Conservation (phyloP, 2,888 invertebrate species). For the Drosophila greeni region DNA sequence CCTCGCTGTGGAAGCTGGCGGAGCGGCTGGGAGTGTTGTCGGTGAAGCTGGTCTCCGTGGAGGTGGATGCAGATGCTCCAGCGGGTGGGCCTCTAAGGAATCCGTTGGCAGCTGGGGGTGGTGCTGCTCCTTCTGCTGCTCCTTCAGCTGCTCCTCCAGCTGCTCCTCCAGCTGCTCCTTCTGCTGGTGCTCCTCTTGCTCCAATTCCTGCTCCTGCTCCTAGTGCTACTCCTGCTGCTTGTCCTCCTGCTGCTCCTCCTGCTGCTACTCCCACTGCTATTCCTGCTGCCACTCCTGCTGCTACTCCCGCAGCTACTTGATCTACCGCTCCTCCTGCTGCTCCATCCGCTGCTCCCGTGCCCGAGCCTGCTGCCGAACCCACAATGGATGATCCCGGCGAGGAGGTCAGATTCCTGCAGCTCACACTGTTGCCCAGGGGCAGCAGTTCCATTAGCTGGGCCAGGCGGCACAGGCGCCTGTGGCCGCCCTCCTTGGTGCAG, state of each 20-base stretch:
- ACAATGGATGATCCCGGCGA: slow-evolving; percentile 42
- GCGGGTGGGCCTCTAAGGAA: neutral
- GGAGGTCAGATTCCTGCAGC: slow-evolving; percentile 32
- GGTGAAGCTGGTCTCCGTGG: slow-evolving; percentile 19
- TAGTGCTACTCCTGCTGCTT: neutral
- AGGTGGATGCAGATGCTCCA: slow-evolving; percentile 18
- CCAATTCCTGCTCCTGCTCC: neutral
- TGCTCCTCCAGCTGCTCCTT: neutral
- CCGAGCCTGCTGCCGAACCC: slow-evolving; percentile 13
- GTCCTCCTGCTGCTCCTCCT: neutral
- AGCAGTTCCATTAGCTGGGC: slow-evolving; percentile 64
- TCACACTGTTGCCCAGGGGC: slow-evolving; percentile 46
- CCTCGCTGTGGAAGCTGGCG: slow-evolving; percentile 70
- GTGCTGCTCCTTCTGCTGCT: neutral
- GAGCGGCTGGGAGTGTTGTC: slow-evolving; percentile 50
- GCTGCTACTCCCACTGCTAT: too few relatives aligned
- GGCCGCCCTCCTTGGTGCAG: neutral
- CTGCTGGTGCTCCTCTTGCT: neutral
- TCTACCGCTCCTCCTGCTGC: neutral
- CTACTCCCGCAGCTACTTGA: neutral
- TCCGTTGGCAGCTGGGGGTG: too few relatives aligned
- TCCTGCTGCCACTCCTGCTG: neutral
- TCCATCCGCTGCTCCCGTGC: slow-evolving; percentile 3
- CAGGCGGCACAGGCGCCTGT: slow-evolving; percentile 42
- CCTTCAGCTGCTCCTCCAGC: neutral